Evolutionary conservation across 2,113 vertebrate genomes (phyloP).

Genomic region (Phycodurus eques): DNA sequence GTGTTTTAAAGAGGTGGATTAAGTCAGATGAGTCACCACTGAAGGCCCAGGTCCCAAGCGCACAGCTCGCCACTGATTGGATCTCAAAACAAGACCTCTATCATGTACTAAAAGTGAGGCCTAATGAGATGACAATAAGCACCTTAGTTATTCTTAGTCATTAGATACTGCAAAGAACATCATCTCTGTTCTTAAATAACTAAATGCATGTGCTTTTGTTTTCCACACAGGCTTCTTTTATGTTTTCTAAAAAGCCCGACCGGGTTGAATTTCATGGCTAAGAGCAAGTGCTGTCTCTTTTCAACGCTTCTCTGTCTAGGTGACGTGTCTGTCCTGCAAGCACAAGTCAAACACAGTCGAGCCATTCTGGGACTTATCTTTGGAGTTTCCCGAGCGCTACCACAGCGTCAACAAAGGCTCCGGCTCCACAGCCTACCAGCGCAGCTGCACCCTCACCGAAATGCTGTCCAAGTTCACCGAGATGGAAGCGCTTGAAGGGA

Average conservation of each 20-base stretch:
- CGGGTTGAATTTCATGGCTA: not conserved
- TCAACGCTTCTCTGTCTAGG: slow-evolving; percentile 65
- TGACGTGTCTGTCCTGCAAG: slow-evolving; percentile 95
- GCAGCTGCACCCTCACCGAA: slow-evolving; percentile 91
- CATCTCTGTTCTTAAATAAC: too few relatives aligned
- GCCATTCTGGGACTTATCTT: slow-evolving; percentile 96
- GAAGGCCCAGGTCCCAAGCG: too few relatives aligned
- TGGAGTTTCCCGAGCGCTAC: slow-evolving; percentile 97
- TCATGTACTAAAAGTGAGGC: too few relatives aligned
- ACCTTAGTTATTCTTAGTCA: too few relatives aligned
- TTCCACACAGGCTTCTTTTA: not conserved
- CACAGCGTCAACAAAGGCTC: slow-evolving; percentile 84
- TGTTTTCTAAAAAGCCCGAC: not conserved
- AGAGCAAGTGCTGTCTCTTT: not conserved
- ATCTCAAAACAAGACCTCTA: too few relatives aligned
- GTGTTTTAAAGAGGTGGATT: too few relatives aligned
- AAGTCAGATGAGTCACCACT: too few relatives aligned
- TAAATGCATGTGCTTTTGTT: too few relatives aligned
- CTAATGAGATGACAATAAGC: too few relatives aligned
- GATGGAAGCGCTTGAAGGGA: slow-evolving; percentile 93
- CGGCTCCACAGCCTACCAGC: slow-evolving; percentile 74
- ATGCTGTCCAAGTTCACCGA: slow-evolving; percentile 99
- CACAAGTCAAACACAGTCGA: slow-evolving; percentile 97
- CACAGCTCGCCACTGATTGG: too few relatives aligned
- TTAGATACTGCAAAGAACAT: too few relatives aligned